Conservation (phyloP, 2,113 vertebrate genomes). For the Podarcis muralis region DNA sequence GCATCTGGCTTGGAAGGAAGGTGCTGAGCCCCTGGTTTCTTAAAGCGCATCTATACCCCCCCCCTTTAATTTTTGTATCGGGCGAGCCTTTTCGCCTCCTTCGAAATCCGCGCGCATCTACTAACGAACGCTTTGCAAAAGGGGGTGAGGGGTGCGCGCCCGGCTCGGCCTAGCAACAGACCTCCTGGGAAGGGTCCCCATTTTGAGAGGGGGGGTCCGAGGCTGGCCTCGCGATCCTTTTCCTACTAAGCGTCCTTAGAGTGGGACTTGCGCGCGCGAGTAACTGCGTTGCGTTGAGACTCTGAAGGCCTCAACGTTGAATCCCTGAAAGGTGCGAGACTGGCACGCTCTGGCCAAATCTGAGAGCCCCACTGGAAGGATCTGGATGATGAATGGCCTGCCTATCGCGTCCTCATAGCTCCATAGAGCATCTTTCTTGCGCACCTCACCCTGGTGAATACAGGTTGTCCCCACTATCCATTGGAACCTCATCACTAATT, state of each 20-base stretch:
- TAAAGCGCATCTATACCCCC: too few relatives aligned
- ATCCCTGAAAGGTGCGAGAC: not conserved
- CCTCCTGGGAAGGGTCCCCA: not conserved
- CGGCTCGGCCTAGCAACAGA: not conserved
- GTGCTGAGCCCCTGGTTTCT: not conserved
- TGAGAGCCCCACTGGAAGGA: not conserved
- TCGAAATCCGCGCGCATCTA: not conserved
- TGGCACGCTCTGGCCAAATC: not conserved
- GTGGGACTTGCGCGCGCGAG: not conserved
- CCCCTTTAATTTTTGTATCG: not conserved
- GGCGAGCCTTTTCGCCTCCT: not conserved
- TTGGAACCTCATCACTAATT: not conserved
- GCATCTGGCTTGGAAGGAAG: not conserved
- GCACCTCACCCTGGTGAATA: too few relatives aligned
- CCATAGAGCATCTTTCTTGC: not conserved
- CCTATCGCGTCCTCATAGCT: not conserved
- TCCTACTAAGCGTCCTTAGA: too few relatives aligned
- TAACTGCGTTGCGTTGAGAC: not conserved
- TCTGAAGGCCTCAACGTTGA: not conserved
- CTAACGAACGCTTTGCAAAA: not conserved
- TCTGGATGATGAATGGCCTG: not conserved
- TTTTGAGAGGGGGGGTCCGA: too few relatives aligned
- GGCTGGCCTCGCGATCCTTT: too few relatives aligned
- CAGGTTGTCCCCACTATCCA: not conserved
- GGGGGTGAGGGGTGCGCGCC: too few relatives aligned